Conservation (phyloP, 1,140 invertebrate species). For the Asobara japonica region DNA sequence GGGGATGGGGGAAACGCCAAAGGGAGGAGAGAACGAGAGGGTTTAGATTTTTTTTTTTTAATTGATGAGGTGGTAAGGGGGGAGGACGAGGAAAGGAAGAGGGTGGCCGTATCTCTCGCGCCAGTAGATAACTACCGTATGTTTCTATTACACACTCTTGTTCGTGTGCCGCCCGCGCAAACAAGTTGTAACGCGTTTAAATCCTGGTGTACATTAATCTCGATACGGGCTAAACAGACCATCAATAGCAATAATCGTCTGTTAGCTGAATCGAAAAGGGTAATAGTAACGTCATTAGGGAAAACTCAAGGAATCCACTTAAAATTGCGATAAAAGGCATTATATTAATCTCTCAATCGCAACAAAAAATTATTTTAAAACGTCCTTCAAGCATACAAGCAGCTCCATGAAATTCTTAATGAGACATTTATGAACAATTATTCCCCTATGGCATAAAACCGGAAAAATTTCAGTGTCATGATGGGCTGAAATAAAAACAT, state of each 20-base stretch:
- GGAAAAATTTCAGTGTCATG: too few relatives aligned
- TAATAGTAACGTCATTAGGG: background rate
- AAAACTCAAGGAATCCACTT: background rate
- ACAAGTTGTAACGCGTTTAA: slow-evolving; percentile 11
- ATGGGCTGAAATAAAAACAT: too few relatives aligned
- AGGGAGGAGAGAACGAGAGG: background rate
- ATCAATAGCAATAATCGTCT: slow-evolving; percentile 5
- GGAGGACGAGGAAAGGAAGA: background rate
- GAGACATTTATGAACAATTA: too few relatives aligned
- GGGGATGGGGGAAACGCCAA: background rate
- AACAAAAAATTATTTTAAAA: too few relatives aligned
- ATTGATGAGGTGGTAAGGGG: background rate
- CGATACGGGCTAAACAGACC: background rate
- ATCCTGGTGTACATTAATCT: slow-evolving; percentile 6
- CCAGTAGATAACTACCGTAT: slow-evolving; percentile 16
- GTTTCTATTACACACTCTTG: slow-evolving; percentile 17
- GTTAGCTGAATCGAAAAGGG: background rate
- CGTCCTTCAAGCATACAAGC: too few relatives aligned
- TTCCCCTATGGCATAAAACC: too few relatives aligned
- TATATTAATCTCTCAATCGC: too few relatives aligned
- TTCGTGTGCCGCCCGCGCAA: slow-evolving; percentile 14
- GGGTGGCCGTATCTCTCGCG: background rate
- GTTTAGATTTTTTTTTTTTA: slow-evolving; percentile 3
- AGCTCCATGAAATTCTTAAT: too few relatives aligned
- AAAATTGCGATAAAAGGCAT: too few relatives aligned